A percentile compares a stretch with the other conserved stretches of the same genome.
Conservation (phyloP, 1,140 invertebrate species). For the Saccostrea echinata region DNA sequence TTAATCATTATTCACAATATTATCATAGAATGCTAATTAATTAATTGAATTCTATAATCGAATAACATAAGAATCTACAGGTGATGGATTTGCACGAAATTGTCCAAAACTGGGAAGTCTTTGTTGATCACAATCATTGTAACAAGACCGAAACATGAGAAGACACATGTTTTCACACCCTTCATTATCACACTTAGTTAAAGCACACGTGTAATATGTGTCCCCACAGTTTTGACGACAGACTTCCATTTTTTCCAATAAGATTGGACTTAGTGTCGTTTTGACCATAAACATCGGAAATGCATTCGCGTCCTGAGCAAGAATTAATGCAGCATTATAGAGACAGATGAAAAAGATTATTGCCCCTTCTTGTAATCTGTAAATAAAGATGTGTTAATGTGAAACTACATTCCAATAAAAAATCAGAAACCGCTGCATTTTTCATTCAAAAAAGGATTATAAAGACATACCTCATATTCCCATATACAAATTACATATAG, state of each 20-base stretch:
- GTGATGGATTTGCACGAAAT: background rate
- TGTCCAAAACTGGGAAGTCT: background rate
- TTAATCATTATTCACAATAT: too few species aligned
- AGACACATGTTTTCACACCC: background rate
- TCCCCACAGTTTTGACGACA: background rate
- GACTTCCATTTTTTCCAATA: background rate
- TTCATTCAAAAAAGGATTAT: too few species aligned
- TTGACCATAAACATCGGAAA: background rate
- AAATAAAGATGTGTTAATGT: background rate
- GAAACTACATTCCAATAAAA: too few species aligned
- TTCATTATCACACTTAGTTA: background rate
- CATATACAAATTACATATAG: background rate
- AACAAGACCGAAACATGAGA: background rate
- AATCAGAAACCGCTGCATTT: too few species aligned
- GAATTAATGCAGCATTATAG: background rate
- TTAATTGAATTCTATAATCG: background rate
- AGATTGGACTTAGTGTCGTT: constrained; percentile 6
- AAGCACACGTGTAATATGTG: background rate
- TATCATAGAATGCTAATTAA: background rate
- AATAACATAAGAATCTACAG: background rate
- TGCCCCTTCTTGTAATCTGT: background rate
- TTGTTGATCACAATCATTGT: background rate
- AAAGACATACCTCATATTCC: background rate
- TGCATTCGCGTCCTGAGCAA: background rate
- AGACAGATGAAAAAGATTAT: background rate